phyloP scores from a whole-genome alignment of 2,797 vertebrate species.

The Macroramphosus scolopax region DNA sequence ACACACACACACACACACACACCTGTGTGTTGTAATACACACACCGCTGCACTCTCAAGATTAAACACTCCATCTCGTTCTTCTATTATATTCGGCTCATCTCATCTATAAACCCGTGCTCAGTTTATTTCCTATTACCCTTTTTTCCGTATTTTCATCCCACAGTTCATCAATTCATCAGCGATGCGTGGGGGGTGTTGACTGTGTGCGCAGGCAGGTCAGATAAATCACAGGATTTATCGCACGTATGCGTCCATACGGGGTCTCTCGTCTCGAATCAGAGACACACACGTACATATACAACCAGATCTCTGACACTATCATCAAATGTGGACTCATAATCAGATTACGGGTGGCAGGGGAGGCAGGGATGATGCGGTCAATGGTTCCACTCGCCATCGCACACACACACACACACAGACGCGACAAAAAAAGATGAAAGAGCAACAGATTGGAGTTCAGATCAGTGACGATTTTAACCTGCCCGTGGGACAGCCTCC shows the following conservation, averaged over 20 bases:
- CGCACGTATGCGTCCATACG: constrained; percentile 33
- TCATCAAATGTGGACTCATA: constrained; percentile 50
- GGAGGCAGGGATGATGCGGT: constrained; percentile 51
- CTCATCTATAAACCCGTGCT: not conserved
- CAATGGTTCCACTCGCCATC: constrained; percentile 24
- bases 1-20: not conserved
- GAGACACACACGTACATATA: not conserved
- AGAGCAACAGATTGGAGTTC: constrained; percentile 67
- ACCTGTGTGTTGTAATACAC: not conserved
- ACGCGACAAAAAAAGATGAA: constrained; percentile 21
- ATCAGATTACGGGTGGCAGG: constrained; percentile 65
- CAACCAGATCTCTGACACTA: constrained; percentile 53
- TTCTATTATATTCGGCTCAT: not conserved
- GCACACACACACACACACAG: constrained; percentile 23
- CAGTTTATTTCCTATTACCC: not conserved
- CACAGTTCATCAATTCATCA: constrained; percentile 15
- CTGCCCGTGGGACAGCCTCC: constrained; percentile 67
- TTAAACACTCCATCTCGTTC: not conserved
- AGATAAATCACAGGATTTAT: constrained; percentile 32
- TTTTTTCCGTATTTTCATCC: constrained; percentile 9
- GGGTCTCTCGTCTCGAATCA: constrained; percentile 6
- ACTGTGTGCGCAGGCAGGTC: constrained; percentile 2
- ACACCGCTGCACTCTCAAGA: too few species aligned
- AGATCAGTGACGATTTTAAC: constrained; percentile 69
- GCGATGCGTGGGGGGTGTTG: constrained; percentile 22